These are phyloP conservation scores for Mormoops blainvillei DNA, from an alignment of 2,113 vertebrate genomes.

Conservation along the genomic window DNA sequence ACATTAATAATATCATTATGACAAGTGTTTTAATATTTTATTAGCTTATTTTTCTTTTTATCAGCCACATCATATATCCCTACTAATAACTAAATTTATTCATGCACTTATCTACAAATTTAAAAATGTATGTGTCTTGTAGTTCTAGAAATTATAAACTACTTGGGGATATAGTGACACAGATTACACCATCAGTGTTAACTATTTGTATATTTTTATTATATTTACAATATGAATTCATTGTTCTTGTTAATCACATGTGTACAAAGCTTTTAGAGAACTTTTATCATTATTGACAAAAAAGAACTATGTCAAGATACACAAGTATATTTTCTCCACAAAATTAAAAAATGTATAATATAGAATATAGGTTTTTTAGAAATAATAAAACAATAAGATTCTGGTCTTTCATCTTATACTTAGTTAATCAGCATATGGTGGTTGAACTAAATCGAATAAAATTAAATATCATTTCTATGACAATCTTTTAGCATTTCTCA, in stretches of 20 bases:
- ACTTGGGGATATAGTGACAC: background rate
- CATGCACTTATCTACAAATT: background rate
- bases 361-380: background rate
- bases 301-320: background rate
- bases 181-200: background rate
- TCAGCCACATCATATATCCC: fast-evolving
- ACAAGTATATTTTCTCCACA: background rate
- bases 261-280: background rate
- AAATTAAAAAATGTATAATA: background rate
- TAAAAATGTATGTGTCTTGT: background rate
- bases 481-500: background rate
- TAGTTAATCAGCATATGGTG: background rate
- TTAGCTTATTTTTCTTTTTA: background rate
- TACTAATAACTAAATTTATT: background rate
- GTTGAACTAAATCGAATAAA: background rate
- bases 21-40: background rate
- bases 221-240: background rate
- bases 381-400: background rate
- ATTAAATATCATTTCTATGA: background rate
- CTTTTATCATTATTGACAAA: background rate
- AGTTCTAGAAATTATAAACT: background rate
- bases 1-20: background rate
- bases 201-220: background rate
- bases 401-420: background rate
- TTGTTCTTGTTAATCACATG: background rate